Base-by-base conservation (phyloP, 1,140 invertebrate genomes). In the Drosophila punjabiensis region DNA sequence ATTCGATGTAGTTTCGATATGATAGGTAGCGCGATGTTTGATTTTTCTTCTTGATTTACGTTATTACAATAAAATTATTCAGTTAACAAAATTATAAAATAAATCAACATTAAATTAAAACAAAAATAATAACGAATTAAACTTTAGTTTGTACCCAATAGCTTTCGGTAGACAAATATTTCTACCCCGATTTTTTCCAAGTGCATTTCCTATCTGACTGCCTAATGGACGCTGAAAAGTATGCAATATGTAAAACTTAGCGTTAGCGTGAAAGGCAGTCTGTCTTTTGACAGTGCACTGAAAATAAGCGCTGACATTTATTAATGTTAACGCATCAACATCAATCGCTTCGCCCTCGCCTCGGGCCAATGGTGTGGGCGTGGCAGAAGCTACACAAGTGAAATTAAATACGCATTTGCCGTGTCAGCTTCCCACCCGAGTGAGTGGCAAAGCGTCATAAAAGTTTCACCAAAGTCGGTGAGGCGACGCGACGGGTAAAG, bases 371-470 rank as follows among this genome's bases (percentile, higher is more conserved):
- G n/a, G n/a, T 14, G 43, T 59, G 76, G 81, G 83, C 81, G 77
- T 87, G 84, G 76, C 63, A 73, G 32, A 39, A 62, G 62, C 48
- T 67, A 65, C 62, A 75, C 66, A 81, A 85, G 82, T 70, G 85
- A 78, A 81, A 88, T 89, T 89, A 89, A 89, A 90, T 85, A 90
- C 81, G 70, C 85, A 89, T 89, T 89, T 89, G 67, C 85, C 75
- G 53, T 81, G 85, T 82, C 85, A 89, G 85, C 74, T 90, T 50
- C 65, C 65, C 32, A n/a, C 8, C 5, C 39, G 50, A 56, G 50
- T 50, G 52, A 58, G 41, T 41, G 24, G n/a, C 8, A 67, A 67
- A 73, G 53, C 53, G 45, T 70, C 81, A 87, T 87, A 87, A 86
- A 86, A 87, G 76, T 84, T 77, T 39, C 3, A 24, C 43, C 16